Base-by-base conservation (phyloP, 2,888 invertebrate genomes). In the Aricia artaxerxes region DNA sequence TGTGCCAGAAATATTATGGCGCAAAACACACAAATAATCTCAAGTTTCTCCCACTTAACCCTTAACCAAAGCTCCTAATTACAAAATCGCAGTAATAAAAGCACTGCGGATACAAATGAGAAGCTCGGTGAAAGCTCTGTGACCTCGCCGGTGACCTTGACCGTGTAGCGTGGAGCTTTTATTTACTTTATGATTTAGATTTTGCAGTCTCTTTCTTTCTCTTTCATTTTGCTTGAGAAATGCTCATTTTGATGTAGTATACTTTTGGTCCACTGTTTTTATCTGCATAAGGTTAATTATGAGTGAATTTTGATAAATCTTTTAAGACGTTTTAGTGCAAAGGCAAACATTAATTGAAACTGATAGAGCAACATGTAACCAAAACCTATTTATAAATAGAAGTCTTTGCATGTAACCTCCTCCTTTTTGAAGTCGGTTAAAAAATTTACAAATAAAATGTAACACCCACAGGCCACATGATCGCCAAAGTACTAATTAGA, bases 21-120 rank as follows among this genome's bases (percentile, higher is more conserved):
- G 11, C 24, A 24, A 61, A 61, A 61, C 61, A 61, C 2, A 61
- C n/a, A 61, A 61, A 61, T 61, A 24, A 61, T 61, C 61, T 24
- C 61, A 61, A 24, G 16, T 24, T 61, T 61, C 61, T 61, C n/a
- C 24, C 61, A 61, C 24, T 61, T 24, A 5, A 61, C 61, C 24
- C 61, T 57, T 57, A 57, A 57, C 57, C 57, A 57, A 57, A 57
- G 57, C 57, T n/a, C 61, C 24, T n/a, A 61, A 61, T 61, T 61
- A 61, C 16, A 57, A 57, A 57, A 57, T 61, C 61, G 57, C 57
- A 57, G 57, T 57, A 57, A 57, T 57, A 61, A 61, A 61, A 61
- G 61, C 61, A 6, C 61, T 64, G 31, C 61, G 61, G 61, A 24
- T 31, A 31, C 9, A 64, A 64, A 64, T 64, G 64, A 31, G 31